Percentiles rank a stretch among this genome's conserved stretches.
Conservation (phyloP, 64 coral and sea anemone species). For the Stichodactyla mertensii region DNA sequence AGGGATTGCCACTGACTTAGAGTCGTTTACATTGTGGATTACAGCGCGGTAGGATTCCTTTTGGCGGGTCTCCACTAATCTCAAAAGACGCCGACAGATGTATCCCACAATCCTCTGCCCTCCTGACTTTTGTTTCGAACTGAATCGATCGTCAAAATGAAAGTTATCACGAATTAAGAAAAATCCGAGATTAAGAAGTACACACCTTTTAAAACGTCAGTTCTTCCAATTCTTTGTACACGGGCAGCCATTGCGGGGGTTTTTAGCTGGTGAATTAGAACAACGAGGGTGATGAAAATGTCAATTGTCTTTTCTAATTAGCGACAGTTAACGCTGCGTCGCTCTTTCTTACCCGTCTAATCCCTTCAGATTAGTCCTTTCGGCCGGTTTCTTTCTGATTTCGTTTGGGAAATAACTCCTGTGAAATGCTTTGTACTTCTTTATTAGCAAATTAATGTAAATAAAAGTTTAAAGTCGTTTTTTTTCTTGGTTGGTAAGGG, state of each 20-base stretch:
- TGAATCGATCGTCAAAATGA: not conserved
- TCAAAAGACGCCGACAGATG: not conserved
- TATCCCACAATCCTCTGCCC: not conserved
- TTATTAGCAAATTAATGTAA: not conserved
- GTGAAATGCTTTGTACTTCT: not conserved
- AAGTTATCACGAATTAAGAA: not conserved
- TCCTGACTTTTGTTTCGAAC: not conserved
- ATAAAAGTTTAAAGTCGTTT: not conserved
- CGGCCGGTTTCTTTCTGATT: not conserved
- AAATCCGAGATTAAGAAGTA: not conserved
- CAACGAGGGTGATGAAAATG: not conserved
- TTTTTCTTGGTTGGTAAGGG: not conserved
- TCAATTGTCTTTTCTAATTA: not conserved
- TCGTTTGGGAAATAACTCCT: not conserved
- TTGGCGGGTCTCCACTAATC: not conserved
- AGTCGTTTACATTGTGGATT: slow-evolving; percentile 17
- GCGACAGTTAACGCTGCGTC: not conserved
- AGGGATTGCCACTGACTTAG: not conserved
- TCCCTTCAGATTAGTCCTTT: not conserved
- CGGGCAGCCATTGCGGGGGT: not conserved
- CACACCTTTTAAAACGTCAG: not conserved
- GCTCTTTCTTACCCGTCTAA: not conserved
- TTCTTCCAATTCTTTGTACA: no score
- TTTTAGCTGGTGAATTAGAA: not conserved
- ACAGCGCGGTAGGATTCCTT: not conserved